Evolutionary conservation across 2,797 vertebrate genomes (phyloP).

Genomic region (Neostethus bicornis): DNA sequence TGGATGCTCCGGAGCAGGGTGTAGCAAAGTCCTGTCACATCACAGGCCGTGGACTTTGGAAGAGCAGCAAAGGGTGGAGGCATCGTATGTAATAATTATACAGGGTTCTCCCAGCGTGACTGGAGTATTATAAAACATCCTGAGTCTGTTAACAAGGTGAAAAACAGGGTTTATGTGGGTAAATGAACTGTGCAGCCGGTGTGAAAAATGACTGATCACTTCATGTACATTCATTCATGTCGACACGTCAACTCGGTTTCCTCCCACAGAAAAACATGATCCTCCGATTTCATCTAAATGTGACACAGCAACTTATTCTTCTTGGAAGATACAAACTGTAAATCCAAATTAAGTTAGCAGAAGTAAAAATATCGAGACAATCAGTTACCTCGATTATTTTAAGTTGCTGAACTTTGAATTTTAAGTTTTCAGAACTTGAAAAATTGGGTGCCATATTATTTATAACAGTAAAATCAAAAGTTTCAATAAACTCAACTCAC

Average conservation of each 20-base stretch:
- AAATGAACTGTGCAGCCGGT: constrained; percentile 26
- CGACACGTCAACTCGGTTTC: constrained; percentile 12
- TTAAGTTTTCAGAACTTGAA: no score
- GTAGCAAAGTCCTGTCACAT: constrained; percentile 72
- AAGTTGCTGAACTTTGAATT: no score
- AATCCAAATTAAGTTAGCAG: no score
- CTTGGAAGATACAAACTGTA: no score
- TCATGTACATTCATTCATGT: constrained; percentile 7
- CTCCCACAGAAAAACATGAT: neutral
- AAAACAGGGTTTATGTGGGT: constrained; percentile 28
- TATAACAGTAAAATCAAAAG: no score
- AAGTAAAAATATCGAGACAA: no score
- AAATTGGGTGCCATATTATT: no score
- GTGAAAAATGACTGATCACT: constrained; percentile 22
- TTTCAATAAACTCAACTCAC: no score
- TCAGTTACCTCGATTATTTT: no score
- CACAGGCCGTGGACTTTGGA: constrained; percentile 74
- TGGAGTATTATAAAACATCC: constrained; percentile 45
- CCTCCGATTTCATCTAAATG: constrained; percentile 20
- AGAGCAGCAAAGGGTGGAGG: constrained; percentile 59
- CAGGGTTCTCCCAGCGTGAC: constrained; percentile 57
- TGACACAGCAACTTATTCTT: constrained; percentile 42
- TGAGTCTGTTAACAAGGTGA: constrained; percentile 23
- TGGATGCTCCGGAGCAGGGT: constrained; percentile 55
- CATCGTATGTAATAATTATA: constrained; percentile 75